Evolutionary conservation across 2,888 invertebrate genomes (phyloP), one percentile per base, ranked within the genome.

Genomic region (Luperina nickerlii): DNA sequence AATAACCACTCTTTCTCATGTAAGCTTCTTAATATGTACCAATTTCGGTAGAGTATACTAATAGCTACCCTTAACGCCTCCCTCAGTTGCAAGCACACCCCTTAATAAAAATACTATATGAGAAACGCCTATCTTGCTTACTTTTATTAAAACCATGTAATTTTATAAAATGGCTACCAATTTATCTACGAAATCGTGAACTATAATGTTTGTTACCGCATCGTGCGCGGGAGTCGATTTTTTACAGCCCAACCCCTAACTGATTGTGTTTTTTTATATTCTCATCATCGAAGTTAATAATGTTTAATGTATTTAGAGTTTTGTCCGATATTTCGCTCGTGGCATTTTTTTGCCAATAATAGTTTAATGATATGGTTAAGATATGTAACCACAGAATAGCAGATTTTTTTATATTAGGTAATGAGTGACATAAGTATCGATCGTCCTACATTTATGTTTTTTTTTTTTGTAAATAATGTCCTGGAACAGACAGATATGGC

Each of bases 111-210:
- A 91, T 91, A 90, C 89, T 90, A 89, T 90, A 94, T 95, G 93
- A 94, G 92, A 90, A 94, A 95, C 95, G 95, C 96, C 96, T 94
- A 90, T 94, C 91, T 92, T 90, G 90, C 90, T 88, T 90, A 90
- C 87, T 91, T 91, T 92, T 91, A 92, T 92, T 92, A 93, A 90
- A 91, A 91, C 94, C 95, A 92, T 95, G 94, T 96, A 95, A 96
- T 96, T 95, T 95, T 92, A 91, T 92, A 91, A 94, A 94, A 95
- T 92, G 88, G 92, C 92, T 92, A 92, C 92, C 93, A 93, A 94
- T 94, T 95, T 94, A 89, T 94, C 92, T 94, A 94, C 90, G 88
- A 91, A 93, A 93, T 90, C 91, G 91, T 89, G 85, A 88, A 90
- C 90, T 88, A 82, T 87, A 79, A 87, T 77, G 90, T 73, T 90